phyloP scores from a whole-genome alignment of 2,888 invertebrate species.

The Zygaena filipendulae region DNA sequence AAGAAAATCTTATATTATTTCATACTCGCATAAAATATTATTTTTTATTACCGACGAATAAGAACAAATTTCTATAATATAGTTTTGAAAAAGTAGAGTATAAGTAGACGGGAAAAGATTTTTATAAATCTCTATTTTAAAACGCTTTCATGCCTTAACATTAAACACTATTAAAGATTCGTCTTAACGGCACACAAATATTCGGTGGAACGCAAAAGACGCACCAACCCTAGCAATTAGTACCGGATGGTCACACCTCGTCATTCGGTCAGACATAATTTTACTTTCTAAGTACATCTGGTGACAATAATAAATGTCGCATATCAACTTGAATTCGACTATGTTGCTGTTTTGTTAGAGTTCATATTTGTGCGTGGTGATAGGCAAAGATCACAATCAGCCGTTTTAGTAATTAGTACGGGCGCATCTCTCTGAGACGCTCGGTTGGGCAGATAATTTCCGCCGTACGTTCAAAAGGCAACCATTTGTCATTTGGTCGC shows the following conservation, averaged over 20 bases:
- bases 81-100: no score
- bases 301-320: conserved; percentile 48
- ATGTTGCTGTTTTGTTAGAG: conserved; percentile 25
- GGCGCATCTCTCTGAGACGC: conserved; percentile 54
- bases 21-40: no score
- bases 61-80: no score
- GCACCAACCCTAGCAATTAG: conserved; percentile 57
- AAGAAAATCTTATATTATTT: no score
- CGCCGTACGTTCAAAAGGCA: conserved; percentile 62
- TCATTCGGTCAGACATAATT: conserved; percentile 59
- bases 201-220: conserved; percentile 30
- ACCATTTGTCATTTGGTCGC: conserved; percentile 65
- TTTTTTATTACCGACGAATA: no score
- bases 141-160: conserved; percentile 40
- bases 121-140: conserved; percentile 28
- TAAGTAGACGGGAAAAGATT: no score
- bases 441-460: conserved; percentile 66
- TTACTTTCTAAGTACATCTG: conserved; percentile 62
- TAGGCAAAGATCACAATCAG: conserved; percentile 53
- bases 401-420: conserved; percentile 63
- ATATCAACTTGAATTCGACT: conserved; percentile 23
- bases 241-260: conserved; percentile 65
- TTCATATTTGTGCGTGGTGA: conserved; percentile 24
- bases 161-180: conserved; percentile 42
- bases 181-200: conserved; percentile 50